phyloP scores from a whole-genome alignment of 2,113 vertebrate genomes.

The Rhea pennata region DNA sequence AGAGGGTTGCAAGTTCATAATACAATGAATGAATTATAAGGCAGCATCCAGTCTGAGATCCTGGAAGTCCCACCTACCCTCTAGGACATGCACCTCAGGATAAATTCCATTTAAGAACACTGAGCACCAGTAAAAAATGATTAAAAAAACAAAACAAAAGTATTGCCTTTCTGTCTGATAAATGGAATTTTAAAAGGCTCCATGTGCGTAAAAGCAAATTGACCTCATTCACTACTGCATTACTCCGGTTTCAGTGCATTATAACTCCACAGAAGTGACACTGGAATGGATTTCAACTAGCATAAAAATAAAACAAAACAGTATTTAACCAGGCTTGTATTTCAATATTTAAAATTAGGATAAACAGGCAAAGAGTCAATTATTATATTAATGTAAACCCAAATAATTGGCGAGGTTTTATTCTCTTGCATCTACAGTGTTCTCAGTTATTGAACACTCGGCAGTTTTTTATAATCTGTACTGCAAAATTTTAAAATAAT shows the following conservation, averaged over 20 bases:
- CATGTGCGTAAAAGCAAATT: background rate
- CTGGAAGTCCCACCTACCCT: conserved; percentile 37
- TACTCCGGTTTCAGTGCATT: background rate
- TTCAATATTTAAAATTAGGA: background rate
- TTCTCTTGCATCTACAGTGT: background rate
- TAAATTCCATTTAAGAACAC: conserved; percentile 47
- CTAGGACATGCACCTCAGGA: conserved; percentile 23
- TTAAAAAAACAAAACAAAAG: background rate
- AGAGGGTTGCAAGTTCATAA: conserved; percentile 44
- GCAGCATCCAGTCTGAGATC: conserved; percentile 7
- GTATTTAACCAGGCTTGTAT: background rate
- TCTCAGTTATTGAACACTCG: background rate
- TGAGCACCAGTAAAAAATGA: background rate
- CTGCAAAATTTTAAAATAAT: background rate
- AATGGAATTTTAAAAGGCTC: background rate
- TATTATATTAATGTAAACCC: background rate
- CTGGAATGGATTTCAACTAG: background rate
- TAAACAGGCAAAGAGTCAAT: background rate
- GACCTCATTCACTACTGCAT: background rate
- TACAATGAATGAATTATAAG: conserved; percentile 60
- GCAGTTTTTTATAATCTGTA: background rate
- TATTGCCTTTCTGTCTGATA: background rate
- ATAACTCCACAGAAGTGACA: background rate
- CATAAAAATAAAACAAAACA: background rate
- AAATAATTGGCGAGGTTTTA: background rate